phyloP scores from a whole-genome alignment of 2,113 vertebrate species.

The Thunnus maccoyii region DNA sequence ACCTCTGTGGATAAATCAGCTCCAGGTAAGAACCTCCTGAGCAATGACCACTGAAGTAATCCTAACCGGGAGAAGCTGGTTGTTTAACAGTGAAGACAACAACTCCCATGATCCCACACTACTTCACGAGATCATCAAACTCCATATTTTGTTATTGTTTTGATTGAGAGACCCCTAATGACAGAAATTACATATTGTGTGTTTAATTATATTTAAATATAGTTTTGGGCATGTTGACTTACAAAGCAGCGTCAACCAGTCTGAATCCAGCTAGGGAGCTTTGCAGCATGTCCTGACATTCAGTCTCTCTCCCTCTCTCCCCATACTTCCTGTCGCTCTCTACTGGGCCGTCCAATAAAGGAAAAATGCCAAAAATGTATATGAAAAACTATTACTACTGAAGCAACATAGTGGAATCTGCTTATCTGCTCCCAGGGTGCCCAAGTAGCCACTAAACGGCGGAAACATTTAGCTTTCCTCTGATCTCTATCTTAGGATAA shows the following conservation, averaged over 20 bases:
- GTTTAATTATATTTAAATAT: conserved; percentile 9
- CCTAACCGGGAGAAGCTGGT: too few species aligned
- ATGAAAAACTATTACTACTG: conserved; percentile 19
- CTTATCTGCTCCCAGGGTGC: conserved; percentile 59
- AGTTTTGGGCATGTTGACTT: neutral
- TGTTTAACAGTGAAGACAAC: too few species aligned
- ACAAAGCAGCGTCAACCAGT: neutral
- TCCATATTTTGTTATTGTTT: too few species aligned
- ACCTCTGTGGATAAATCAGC: too few species aligned
- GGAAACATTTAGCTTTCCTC: conserved; percentile 77
- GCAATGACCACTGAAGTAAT: too few species aligned
- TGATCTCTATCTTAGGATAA: conserved; percentile 70
- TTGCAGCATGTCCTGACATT: neutral
- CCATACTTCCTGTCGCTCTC: conserved; percentile 35
- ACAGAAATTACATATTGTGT: too few species aligned
- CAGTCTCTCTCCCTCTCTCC: neutral
- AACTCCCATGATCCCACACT: too few species aligned
- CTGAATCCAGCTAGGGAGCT: conserved; percentile 1
- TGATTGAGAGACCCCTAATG: too few species aligned
- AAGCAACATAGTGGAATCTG: conserved; percentile 35
- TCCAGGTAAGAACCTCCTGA: too few species aligned
- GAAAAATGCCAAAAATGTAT: conserved; percentile 57
- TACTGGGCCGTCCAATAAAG: conserved; percentile 30
- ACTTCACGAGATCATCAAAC: too few species aligned
- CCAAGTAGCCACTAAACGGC: conserved; percentile 64